Evolutionary conservation across 2,113 vertebrate genomes (phyloP).

Genomic region (Salvelinus fontinalis): DNA sequence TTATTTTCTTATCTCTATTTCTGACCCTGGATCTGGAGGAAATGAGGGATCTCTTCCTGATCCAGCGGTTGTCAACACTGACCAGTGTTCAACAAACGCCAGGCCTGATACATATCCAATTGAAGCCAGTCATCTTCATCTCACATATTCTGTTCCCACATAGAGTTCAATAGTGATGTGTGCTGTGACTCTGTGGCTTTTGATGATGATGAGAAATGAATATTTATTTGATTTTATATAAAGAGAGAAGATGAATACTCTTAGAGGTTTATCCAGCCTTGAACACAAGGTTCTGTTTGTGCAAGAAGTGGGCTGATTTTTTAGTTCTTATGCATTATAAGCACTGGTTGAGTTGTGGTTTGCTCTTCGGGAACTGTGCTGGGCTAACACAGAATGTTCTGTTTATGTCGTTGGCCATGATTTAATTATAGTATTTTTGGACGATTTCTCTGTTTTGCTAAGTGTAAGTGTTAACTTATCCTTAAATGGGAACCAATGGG

Average conservation of each 20-base stretch:
- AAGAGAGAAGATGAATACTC: conserved; percentile 8
- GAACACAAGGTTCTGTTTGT: not conserved
- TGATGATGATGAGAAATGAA: conserved; percentile 23
- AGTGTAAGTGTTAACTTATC: not conserved
- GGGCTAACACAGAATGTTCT: conserved; percentile 10
- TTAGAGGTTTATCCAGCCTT: conserved; percentile 7
- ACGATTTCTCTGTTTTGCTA: conserved; percentile 4
- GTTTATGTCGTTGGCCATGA: conserved; percentile 9
- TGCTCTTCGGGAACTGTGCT: not conserved
- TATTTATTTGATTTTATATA: conserved; percentile 29
- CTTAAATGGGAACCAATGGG: conserved; percentile 29
- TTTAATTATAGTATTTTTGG: not conserved
- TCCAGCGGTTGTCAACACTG: conserved; percentile 17
- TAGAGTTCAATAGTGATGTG: conserved; percentile 29
- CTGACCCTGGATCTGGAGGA: not conserved
- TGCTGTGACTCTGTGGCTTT: conserved; percentile 45
- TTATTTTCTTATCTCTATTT: conserved; percentile 30
- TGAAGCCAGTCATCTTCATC: not conserved
- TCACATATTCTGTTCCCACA: conserved; percentile 18
- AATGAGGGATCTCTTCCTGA: not conserved
- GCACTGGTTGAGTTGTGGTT: not conserved
- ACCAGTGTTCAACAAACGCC: conserved; percentile 25
- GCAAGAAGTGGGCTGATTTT: conserved; percentile 9
- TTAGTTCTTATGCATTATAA: conserved; percentile 11
- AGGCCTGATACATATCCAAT: not conserved